A percentile compares a stretch with the other conserved stretches of the same genome.
phyloP scores from a whole-genome alignment of 2,113 vertebrate species.

The Xiphophorus couchianus region DNA sequence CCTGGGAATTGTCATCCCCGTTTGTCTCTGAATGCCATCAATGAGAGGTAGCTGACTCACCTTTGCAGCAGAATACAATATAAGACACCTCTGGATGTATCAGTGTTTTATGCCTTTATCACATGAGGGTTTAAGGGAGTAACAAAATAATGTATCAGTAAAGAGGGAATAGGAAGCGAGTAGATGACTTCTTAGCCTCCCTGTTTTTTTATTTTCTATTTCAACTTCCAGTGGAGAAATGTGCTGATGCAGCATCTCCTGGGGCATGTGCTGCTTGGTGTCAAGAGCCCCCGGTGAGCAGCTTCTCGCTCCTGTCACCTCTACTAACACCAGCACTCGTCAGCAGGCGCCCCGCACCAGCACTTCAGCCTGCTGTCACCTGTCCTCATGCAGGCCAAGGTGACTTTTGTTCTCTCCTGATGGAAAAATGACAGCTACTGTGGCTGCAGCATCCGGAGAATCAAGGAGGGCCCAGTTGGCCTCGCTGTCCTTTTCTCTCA shows the following conservation, averaged over 20 bases:
- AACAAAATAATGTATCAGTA: slow-evolving; percentile 59
- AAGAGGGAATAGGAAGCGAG: slow-evolving; percentile 39
- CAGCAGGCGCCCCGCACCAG: slow-evolving; percentile 60
- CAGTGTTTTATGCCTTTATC: slow-evolving; percentile 64
- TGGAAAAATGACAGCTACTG: slow-evolving; percentile 76
- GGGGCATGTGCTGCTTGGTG: slow-evolving; percentile 65
- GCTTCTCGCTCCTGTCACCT: slow-evolving; percentile 76
- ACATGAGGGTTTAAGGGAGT: slow-evolving; percentile 49
- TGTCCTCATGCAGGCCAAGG: slow-evolving; percentile 76
- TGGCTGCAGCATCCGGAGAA: slow-evolving; percentile 45
- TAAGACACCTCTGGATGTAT: slow-evolving; percentile 57
- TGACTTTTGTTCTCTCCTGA: slow-evolving; percentile 78
- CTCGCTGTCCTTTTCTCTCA: slow-evolving; percentile 43
- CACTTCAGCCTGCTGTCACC: slow-evolving; percentile 77
- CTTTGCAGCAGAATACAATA: slow-evolving; percentile 66
- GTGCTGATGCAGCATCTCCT: slow-evolving; percentile 75
- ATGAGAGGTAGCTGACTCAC: slow-evolving; percentile 53
- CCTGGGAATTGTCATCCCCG: slow-evolving; percentile 17
- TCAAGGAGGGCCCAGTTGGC: slow-evolving; percentile 49
- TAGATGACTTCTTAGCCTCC: slow-evolving; percentile 46
- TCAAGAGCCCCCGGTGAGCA: slow-evolving; percentile 68
- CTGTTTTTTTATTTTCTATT: slow-evolving; percentile 40
- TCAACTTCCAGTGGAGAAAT: slow-evolving; percentile 61
- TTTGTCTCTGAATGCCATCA: slow-evolving; percentile 46
- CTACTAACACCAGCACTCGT: slow-evolving; percentile 62